phyloP scores from a whole-genome alignment of 2,888 invertebrate genomes.

The Phaedon cochleariae region DNA sequence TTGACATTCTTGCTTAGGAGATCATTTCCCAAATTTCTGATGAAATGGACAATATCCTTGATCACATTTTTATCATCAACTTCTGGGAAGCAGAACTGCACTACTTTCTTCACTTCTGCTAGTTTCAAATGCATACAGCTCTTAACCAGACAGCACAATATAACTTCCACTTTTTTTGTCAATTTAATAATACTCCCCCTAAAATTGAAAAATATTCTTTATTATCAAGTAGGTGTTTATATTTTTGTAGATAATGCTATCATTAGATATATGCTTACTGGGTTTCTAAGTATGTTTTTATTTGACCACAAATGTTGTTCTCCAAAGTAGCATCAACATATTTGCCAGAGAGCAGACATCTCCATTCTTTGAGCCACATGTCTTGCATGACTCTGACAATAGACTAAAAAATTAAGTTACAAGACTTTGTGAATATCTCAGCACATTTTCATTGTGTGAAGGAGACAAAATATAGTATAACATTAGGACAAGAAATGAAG shows the following conservation, averaged over 20 bases:
- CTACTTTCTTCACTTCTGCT: slow-evolving; percentile 59
- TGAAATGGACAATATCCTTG: slow-evolving; percentile 58
- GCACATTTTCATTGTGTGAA: too few species aligned
- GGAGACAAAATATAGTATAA: too few species aligned
- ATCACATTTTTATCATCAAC: slow-evolving; percentile 60
- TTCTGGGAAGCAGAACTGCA: slow-evolving; percentile 56
- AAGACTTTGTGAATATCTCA: too few species aligned
- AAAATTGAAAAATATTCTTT: slow-evolving; percentile 10
- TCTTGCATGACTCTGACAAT: slow-evolving; percentile 69
- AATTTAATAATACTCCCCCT: slow-evolving; percentile 37
- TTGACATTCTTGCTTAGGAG: slow-evolving; percentile 60
- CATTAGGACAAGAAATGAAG: too few species aligned
- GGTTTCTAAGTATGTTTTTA: slow-evolving; percentile 46
- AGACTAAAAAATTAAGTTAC: slow-evolving; percentile 60
- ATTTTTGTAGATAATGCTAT: not conserved
- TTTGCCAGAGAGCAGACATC: slow-evolving; percentile 70
- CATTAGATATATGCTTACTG: slow-evolving; percentile 18
- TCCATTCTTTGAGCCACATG: slow-evolving; percentile 72
- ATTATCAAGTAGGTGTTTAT: not conserved
- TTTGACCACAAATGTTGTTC: slow-evolving; percentile 61
- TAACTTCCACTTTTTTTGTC: slow-evolving; percentile 54
- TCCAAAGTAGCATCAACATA: slow-evolving; percentile 63
- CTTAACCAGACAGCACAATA: slow-evolving; percentile 61
- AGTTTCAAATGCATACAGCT: slow-evolving; percentile 56
- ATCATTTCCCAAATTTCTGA: slow-evolving; percentile 62